Evolutionary conservation across 1,140 invertebrate genomes (phyloP).

Genomic region (Caerostris extrusa): DNA sequence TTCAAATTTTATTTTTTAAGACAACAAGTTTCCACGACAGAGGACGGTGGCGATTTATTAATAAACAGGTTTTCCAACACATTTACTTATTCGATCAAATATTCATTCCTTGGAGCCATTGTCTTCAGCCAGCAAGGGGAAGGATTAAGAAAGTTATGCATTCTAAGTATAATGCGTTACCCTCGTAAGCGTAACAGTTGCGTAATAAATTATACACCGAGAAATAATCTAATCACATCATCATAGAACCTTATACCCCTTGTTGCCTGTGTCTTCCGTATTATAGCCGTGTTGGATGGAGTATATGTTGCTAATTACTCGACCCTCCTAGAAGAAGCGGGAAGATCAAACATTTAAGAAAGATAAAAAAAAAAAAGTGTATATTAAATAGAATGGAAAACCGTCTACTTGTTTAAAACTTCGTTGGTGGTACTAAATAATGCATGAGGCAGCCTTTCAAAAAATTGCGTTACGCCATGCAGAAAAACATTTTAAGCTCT

Average conservation of each 20-base stretch:
- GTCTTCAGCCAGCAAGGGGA: neutral
- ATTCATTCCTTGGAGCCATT: neutral
- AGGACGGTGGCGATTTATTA: neutral
- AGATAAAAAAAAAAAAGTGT: neutral
- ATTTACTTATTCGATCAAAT: neutral
- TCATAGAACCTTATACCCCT: neutral
- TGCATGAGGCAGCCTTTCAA: slow-evolving; percentile 34
- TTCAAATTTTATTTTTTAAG: neutral
- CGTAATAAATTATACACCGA: slow-evolving; percentile 58
- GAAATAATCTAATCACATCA: slow-evolving; percentile 2
- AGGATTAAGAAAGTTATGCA: neutral
- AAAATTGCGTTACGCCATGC: neutral
- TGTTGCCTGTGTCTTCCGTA: neutral
- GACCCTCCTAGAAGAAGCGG: too few relatives aligned
- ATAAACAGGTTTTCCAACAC: neutral
- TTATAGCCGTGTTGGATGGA: neutral
- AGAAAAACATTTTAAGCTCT: slow-evolving; percentile 42
- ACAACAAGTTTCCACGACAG: too few relatives aligned
- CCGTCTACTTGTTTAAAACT: neutral
- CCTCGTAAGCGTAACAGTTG: neutral
- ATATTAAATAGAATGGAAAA: neutral
- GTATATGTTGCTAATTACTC: slow-evolving; percentile 23
- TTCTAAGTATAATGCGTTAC: neutral
- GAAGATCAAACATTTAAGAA: neutral
- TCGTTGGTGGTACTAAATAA: slow-evolving; percentile 18